Base-by-base conservation (phyloP, 2,888 invertebrate genomes). In the Cephus rjabovi region DNA sequence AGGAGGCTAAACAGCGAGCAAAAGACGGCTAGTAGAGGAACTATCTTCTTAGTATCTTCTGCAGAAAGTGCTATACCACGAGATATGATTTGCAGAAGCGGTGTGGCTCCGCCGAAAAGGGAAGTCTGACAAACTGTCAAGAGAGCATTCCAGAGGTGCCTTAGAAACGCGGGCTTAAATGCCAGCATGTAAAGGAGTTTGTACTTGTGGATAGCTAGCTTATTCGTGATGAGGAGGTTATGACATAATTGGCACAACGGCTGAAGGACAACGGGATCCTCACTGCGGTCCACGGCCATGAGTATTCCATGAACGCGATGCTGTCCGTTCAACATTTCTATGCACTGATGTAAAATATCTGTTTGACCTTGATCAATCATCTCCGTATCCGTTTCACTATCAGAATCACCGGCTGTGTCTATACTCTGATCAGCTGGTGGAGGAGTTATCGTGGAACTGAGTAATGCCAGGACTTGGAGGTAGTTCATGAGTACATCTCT, bases 11-110 rank as follows among this genome's bases (percentile, higher is more conserved):
- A 97, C 1, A 97, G 92, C 1, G 96, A 95, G 89, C 97, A 97
- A 92, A 98, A 98, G 1, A 97, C 95, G 0, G 96, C 96, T 68
- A 98, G 89, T 0, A 96, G 93, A 1, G 97, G 96, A 15, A 97
- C 93, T 30, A 97, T 94, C 23, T 94, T 93, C 31, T 95, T 93
- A 4, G 95, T 94, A 81, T 96, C 95, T 23, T 93, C 93, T 77
- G 91, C 86, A 33, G 93, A 93, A 4, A 94, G 92, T 0, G 93
- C 93, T 86, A 95, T 92, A 0, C 96, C 96, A n/a, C 95, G 93
- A 0, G 95, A 94, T 69, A 96, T 92, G 4, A 95, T 93, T 73
- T 94, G 94, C 6, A 96, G 90, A 12, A 96, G 92, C 0, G 95
- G 93, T 0, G 94, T 94, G 1, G 93, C 90, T 0, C 93, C 92